phyloP scores from a whole-genome alignment of 2,888 invertebrate species.

The Petrophora chlorosata region DNA sequence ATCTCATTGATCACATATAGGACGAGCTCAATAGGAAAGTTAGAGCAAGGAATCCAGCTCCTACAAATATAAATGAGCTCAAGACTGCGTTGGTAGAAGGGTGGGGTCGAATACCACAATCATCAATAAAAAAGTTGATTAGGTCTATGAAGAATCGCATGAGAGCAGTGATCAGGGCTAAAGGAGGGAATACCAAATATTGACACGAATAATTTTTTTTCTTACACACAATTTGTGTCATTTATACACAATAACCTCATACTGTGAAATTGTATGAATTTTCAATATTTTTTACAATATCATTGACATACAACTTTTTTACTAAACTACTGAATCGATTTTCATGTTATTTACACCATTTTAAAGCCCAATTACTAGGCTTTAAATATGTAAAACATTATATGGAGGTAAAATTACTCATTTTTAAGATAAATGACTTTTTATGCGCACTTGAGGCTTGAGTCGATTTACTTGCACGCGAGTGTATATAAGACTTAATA shows the following conservation, averaged over 20 bases:
- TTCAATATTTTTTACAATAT: conserved; percentile 16
- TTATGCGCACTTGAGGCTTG: neutral
- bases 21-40: conserved; percentile 26
- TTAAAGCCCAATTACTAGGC: neutral
- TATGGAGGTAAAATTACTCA: neutral
- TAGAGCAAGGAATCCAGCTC: conserved; percentile 21
- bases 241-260: neutral
- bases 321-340: neutral
- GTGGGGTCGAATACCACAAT: conserved; percentile 3
- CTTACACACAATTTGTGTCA: neutral
- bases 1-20: conserved; percentile 29
- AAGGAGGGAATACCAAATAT: neutral
- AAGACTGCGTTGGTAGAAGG: conserved; percentile 11
- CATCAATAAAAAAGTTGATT: conserved; percentile 3
- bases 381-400: neutral
- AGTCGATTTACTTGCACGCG: conserved; percentile 1
- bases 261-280: neutral
- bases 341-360: neutral
- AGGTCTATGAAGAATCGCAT: conserved; percentile 14
- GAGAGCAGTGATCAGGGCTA: conserved; percentile 7
- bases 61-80: conserved; percentile 4
- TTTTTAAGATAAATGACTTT: neutral
- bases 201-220: neutral
- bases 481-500: no score
- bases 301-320: neutral